Evolutionary conservation across 1,140 invertebrate species (phyloP).

Genomic region (Vanessa tameamea): DNA sequence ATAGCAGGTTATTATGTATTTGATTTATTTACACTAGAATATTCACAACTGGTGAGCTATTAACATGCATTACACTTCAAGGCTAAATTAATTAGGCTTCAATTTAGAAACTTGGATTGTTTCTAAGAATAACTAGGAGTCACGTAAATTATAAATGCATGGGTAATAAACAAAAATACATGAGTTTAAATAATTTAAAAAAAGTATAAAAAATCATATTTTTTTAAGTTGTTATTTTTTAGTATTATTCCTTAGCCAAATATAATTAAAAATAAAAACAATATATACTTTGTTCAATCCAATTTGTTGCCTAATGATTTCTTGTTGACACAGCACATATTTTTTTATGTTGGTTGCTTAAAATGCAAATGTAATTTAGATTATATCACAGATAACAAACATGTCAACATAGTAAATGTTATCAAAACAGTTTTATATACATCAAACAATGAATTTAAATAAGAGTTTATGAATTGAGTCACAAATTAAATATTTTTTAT

Average conservation of each 20-base stretch:
- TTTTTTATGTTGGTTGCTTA: not conserved
- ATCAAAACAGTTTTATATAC: too few relatives aligned
- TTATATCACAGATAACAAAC: conserved; percentile 16
- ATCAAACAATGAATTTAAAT: too few relatives aligned
- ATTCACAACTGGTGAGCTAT: not conserved
- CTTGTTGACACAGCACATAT: too few relatives aligned
- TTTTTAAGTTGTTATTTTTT: too few relatives aligned
- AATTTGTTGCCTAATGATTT: too few relatives aligned
- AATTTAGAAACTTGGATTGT: conserved; percentile 34
- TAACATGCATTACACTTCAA: conserved; percentile 33
- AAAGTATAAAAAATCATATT: not conserved
- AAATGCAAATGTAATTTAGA: conserved; percentile 10
- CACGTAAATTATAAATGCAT: conserved; percentile 4
- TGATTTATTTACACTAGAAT: not conserved
- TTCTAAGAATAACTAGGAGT: conserved; percentile 6
- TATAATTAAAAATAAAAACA: too few relatives aligned
- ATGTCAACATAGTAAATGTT: not conserved
- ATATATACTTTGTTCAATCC: too few relatives aligned
- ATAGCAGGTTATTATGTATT: too few relatives aligned
- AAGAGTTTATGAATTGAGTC: too few relatives aligned
- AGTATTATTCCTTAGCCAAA: too few relatives aligned
- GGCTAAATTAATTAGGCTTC: conserved; percentile 47
- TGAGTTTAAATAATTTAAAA: not conserved
- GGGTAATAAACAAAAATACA: not conserved
- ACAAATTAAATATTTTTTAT: too few relatives aligned